These are phyloP conservation scores for Tolmerus cingulatus DNA, from an alignment of 2,888 invertebrate genomes.

Conservation along the genomic window DNA sequence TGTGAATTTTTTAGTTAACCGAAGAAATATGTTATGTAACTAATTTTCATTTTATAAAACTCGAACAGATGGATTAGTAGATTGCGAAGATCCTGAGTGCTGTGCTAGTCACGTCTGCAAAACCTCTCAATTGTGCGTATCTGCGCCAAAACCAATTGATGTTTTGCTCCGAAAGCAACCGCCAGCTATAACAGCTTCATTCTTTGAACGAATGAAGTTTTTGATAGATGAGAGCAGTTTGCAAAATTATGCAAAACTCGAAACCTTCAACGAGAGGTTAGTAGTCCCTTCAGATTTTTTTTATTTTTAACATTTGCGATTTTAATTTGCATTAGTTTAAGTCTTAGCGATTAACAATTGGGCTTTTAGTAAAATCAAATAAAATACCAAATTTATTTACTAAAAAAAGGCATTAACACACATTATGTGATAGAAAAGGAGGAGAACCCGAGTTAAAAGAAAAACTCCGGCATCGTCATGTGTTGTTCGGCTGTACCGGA, in stretches of 20 bases:
- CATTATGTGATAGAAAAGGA: background rate
- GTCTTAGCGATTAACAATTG: constrained; percentile 29
- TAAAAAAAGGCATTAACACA: background rate
- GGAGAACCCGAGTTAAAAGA: background rate
- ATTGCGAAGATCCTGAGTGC: constrained; percentile 99
- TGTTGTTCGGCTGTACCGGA: background rate
- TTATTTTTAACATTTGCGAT: constrained; percentile 22
- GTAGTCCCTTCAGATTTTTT: constrained; percentile 54
- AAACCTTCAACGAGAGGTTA: constrained; percentile 98
- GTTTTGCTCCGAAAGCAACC: constrained; percentile 95
- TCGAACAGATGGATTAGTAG: constrained; percentile 86
- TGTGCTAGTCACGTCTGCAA: constrained; percentile 85
- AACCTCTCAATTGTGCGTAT: constrained; percentile 89
- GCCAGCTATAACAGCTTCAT: constrained; percentile 95
- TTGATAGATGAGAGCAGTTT: constrained; percentile 97
- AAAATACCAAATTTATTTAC: background rate
- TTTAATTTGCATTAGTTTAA: constrained; percentile 45
- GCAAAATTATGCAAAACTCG: constrained; percentile 95
- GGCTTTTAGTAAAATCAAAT: background rate
- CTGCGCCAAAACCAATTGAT: constrained; percentile 94
- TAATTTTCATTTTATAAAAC: background rate
- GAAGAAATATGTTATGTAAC: background rate
- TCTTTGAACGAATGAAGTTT: constrained; percentile 98
- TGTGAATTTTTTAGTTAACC: constrained; percentile 43
- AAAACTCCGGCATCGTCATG: background rate